Conservation (phyloP, 2,113 vertebrate genomes). For the Aepyceros melampus region DNA sequence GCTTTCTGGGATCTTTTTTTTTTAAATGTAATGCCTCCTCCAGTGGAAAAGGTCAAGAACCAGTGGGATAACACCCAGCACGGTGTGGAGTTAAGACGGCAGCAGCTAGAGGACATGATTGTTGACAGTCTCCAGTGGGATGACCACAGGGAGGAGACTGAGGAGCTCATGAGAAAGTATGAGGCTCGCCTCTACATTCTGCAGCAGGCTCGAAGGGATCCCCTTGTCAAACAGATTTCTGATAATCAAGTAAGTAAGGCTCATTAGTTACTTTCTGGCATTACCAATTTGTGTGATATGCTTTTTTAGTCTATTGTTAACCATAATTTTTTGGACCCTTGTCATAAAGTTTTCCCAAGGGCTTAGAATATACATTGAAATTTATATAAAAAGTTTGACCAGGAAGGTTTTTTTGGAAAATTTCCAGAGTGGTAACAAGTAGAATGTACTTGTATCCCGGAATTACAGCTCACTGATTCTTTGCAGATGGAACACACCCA, state of each 20-base stretch:
- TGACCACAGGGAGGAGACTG: constrained; percentile 86
- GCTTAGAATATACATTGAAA: not conserved
- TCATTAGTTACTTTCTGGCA: not conserved
- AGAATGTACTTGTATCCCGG: not conserved
- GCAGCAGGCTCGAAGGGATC: constrained; percentile 85
- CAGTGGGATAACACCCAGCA: constrained; percentile 96
- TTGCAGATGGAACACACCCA: not conserved
- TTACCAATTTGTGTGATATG: not conserved
- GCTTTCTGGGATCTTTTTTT: not conserved
- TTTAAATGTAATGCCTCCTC: not conserved
- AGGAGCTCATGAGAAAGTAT: constrained; percentile 87
- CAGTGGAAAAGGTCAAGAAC: constrained; percentile 93
- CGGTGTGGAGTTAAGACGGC: constrained; percentile 88
- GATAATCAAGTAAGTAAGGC: constrained; percentile 94
- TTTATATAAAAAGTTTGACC: not conserved
- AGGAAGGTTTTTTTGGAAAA: not conserved
- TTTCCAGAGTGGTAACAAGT: not conserved
- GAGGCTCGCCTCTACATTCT: constrained; percentile 87
- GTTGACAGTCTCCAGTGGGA: constrained; percentile 93
- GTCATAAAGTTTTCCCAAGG: not conserved
- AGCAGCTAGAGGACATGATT: constrained; percentile 92
- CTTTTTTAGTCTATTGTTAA: not conserved
- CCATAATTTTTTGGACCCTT: not conserved
- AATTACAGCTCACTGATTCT: not conserved
- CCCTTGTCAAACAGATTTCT: constrained; percentile 88